Evolutionary conservation across 2,113 vertebrate species (phyloP), one percentile per base, ranked within the genome.

Genomic region (Anolis sagrei): DNA sequence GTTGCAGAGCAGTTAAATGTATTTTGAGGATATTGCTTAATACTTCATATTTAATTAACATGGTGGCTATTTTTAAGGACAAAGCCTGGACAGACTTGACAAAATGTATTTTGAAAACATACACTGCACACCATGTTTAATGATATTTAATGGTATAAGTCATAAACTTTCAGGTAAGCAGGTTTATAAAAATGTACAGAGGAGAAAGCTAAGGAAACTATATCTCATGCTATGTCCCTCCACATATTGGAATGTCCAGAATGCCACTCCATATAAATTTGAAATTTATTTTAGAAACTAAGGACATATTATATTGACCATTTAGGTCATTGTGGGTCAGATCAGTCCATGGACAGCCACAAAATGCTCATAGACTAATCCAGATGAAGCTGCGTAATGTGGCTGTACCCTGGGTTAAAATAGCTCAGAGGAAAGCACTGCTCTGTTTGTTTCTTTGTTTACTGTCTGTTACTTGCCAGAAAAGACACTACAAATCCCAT

Each of bases 1-100:
- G 78, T 49, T 86, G 51, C 29, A 61, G 85, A 87, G 49, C 29
- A 64, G 68, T 34, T 44, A 69, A 64, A 64, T 85, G 34, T 49
- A 69, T 64, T 82, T 85, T 48, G 54, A 48, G 49, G n/a, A 18
- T 25, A 2, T 82, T 14, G 74, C 82, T 82, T 87, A 86, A 76
- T 66, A 29, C 21, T 8, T 48, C 32, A 61, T 83, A 36, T 79
- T 86, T 81, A 75, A 70, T 85, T 39, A 72, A 19, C 23, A 83
- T 49, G 44, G 9, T 27, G 27, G 70, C 13, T 79, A 64, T 39
- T 0, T 21, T 87, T 79, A 16, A 75, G 23, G 76, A 79, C n/a
- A 27, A 90, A 83, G 10, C 25, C 23, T 77, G 54, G 44, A 27
- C 29, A 36, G 82, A 9, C 58, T 85, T 86, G 78, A 84, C 44